Evolutionary conservation across 2,888 invertebrate genomes (phyloP).

Genomic region (Sinhomidia bicolor): DNA sequence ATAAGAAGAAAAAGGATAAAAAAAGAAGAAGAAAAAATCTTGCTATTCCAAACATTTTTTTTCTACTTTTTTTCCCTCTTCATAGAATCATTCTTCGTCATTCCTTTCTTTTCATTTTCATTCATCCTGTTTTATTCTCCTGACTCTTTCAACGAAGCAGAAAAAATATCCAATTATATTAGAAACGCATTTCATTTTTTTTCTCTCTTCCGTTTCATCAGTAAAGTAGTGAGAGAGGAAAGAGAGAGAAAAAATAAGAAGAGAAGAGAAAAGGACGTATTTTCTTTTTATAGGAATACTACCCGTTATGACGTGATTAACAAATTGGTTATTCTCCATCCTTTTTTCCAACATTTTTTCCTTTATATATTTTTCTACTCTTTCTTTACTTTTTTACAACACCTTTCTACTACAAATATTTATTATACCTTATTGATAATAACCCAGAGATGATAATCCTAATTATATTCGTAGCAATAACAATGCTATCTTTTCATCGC

Average conservation of each 20-base stretch:
- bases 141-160: neutral
- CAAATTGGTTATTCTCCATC: too few relatives aligned
- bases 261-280: neutral
- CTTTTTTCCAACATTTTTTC: too few relatives aligned
- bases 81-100: conserved; percentile 3
- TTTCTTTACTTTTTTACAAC: too few relatives aligned
- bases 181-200: neutral
- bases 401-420: too few relatives aligned
- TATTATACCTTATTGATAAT: too few relatives aligned
- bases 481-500: too few relatives aligned
- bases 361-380: too few relatives aligned
- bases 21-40: neutral
- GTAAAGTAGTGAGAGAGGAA: too few relatives aligned
- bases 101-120: neutral
- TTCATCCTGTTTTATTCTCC: neutral
- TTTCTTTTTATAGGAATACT: neutral
- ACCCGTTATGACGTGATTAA: conserved; percentile 18
- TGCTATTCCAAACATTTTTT: conserved; percentile 10
- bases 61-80: too few relatives aligned
- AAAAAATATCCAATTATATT: conserved; percentile 13
- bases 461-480: too few relatives aligned
- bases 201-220: neutral
- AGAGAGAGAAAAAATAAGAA: too few relatives aligned
- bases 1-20: neutral
- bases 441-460: too few relatives aligned